Percentiles rank a stretch among this genome's conserved stretches.
Evolutionary conservation across 2,113 vertebrate species (phyloP).

Genomic region (Rhinopomastus cyanomelas): DNA sequence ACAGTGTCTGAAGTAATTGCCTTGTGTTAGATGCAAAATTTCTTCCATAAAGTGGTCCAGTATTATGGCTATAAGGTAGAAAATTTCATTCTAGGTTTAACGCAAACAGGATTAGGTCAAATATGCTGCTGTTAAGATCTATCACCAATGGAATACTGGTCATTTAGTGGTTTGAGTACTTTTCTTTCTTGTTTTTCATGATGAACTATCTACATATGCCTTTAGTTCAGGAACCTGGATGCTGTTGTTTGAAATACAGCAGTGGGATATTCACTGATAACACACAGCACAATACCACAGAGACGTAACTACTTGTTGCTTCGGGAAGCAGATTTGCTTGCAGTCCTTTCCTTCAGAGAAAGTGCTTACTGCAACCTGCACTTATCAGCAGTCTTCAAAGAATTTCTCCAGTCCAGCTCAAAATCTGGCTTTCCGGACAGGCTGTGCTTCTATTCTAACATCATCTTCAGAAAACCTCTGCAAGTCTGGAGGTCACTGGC

Average conservation of each 20-base stretch:
- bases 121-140: neutral
- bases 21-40: neutral
- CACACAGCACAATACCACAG: rapidly evolving
- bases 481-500: neutral
- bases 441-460: neutral
- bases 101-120: neutral
- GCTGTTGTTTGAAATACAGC: neutral
- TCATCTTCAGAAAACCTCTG: neutral
- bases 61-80: neutral
- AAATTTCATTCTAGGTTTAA: neutral
- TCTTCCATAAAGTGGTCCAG: neutral
- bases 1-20: neutral
- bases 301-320: neutral
- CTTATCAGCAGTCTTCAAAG: neutral
- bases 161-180: neutral
- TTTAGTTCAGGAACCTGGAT: neutral
- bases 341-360: neutral
- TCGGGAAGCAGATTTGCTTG: rapidly evolving
- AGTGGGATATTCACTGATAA: neutral
- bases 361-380: neutral
- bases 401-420: neutral
- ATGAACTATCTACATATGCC: neutral
- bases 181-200: neutral
- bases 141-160: neutral
- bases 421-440: neutral